These are phyloP conservation scores for Clunio marinus DNA, from an alignment of 2,888 invertebrate genomes.

Conservation along the genomic window DNA sequence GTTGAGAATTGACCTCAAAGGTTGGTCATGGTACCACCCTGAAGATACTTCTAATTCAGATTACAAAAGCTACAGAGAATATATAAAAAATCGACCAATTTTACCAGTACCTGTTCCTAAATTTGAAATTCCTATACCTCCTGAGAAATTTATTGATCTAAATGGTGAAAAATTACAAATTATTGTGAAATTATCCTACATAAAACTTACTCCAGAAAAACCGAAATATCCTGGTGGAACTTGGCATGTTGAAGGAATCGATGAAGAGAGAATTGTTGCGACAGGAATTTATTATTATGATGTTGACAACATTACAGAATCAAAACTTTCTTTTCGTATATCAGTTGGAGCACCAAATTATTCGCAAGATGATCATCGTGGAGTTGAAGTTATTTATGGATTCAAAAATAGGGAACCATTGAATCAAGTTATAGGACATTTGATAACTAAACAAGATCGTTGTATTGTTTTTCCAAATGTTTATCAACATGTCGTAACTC, in stretches of 20 bases:
- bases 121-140: not conserved
- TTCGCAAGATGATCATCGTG: not conserved
- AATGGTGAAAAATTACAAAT: slow-evolving; percentile 4
- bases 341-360: not conserved
- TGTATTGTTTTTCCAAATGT: not conserved
- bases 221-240: not conserved
- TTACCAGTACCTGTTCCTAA: not conserved
- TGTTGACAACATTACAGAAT: not conserved
- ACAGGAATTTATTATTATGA: slow-evolving; percentile 9
- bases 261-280: not conserved
- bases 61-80: not conserved
- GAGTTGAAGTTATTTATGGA: not conserved
- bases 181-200: not conserved
- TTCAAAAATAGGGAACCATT: not conserved
- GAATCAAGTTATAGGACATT: not conserved
- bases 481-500: not conserved
- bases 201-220: not conserved
- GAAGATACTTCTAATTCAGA: no score
- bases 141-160: not conserved
- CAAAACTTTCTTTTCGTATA: not conserved
- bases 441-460: not conserved
- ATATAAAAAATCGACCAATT: not conserved
- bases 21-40: no score
- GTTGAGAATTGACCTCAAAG: no score
- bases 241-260: slow-evolving; percentile 11